Percentiles rank a stretch among this genome's conserved stretches.
Evolutionary conservation across 2,888 invertebrate species (phyloP).

Genomic region (Tiphia femorata): DNA sequence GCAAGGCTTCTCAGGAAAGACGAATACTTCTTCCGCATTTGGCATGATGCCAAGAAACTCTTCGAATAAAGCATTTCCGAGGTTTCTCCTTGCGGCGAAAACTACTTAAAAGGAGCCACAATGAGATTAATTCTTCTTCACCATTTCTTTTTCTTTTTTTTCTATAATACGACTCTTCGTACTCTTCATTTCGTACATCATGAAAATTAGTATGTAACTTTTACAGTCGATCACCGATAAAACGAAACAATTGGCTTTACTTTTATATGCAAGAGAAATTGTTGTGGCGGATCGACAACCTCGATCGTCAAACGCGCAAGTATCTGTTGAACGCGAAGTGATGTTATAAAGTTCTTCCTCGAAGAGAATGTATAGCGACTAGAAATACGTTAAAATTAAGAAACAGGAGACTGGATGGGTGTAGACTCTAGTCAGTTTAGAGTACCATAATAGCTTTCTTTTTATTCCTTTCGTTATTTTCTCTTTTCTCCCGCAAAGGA

Average conservation of each 20-base stretch:
- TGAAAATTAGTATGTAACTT: not conserved
- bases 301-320: too few species aligned
- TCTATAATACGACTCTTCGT: too few species aligned
- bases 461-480: too few species aligned
- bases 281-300: too few species aligned
- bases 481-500: constrained; percentile 27
- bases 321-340: not conserved
- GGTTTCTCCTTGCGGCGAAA: not conserved
- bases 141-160: not conserved
- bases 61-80: constrained; percentile 76
- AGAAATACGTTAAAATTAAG: constrained; percentile 24
- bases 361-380: constrained; percentile 25
- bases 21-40: constrained; percentile 96
- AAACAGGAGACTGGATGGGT: constrained; percentile 45
- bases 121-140: too few species aligned
- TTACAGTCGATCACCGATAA: not conserved
- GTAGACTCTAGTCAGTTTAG: constrained; percentile 55
- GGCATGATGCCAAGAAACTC: constrained; percentile 87
- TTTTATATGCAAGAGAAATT: too few species aligned
- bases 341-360: too few species aligned
- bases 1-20: constrained; percentile 86
- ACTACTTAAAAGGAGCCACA: too few species aligned
- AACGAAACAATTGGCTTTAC: not conserved
- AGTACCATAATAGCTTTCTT: too few species aligned
- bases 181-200: too few species aligned